A percentile compares a stretch with the other conserved stretches of the same genome.
These are phyloP conservation scores for Lepus americanus DNA, from an alignment of 2,113 vertebrate species.

Conservation along the genomic window DNA sequence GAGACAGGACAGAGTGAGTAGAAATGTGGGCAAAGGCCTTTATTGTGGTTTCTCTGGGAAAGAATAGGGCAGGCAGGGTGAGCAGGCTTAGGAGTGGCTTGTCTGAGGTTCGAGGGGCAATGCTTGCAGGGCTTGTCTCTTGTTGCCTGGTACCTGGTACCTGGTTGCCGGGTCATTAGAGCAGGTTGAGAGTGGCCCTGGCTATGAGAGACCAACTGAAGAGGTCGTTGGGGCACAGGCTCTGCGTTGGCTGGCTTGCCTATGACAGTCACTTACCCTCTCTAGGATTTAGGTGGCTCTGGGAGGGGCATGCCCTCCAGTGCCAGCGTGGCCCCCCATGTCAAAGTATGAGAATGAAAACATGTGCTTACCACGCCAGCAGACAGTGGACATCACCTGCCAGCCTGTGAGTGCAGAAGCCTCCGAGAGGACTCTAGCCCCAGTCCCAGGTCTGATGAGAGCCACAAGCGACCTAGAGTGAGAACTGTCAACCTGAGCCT, in stretches of 20 bases:
- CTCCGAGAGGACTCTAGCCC: neutral
- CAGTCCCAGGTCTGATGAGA: neutral
- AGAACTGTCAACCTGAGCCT: neutral
- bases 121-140: neutral
- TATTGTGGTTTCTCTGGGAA: neutral
- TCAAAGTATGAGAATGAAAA: constrained; percentile 25
- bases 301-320: neutral
- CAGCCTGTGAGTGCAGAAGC: neutral
- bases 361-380: neutral
- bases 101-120: neutral
- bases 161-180: neutral
- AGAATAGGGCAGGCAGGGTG: neutral
- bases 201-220: neutral
- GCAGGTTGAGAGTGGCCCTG: neutral
- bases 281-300: neutral
- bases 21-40: neutral
- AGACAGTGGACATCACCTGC: neutral
- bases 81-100: neutral
- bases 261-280: neutral
- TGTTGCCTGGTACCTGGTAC: neutral
- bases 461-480: neutral
- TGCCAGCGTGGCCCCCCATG: neutral
- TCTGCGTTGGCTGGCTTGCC: neutral
- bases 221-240: neutral
- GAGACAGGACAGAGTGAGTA: neutral